Base-by-base conservation (phyloP, 2,888 invertebrate genomes). In the Ennomos erosarius region DNA sequence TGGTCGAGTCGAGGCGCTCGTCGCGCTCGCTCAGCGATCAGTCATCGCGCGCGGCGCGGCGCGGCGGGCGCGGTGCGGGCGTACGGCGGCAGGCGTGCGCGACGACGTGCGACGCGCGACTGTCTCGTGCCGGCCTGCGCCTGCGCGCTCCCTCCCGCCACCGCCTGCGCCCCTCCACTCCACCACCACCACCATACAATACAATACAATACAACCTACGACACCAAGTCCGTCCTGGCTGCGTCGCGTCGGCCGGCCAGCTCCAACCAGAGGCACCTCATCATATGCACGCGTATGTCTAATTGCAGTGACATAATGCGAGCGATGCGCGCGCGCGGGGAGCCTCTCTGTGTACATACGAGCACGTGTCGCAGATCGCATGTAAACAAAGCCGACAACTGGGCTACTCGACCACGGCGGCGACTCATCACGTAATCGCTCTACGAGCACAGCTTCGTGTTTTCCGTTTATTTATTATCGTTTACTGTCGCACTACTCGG, bases 1-100 rank as follows among this genome's bases (percentile, higher is more conserved):
- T 92, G 75, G 70, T 73, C 72, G 76, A 73, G 75, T 74, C 77
- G 78, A 76, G 78, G 77, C 80, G 79, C 76, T 76, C 79, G 69
- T 74, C 75, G 81, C 81, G 69, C 79, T 79, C 81, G 79, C 78
- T 84, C 84, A 83, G 78, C 81, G 83, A 71, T 79, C 85, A 84
- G 87, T 82, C 89, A 88, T 89, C 87, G 88, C 88, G 88, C 16
- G 16, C 16, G 16, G 16, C 16, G 16, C 40, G 44, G 44, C 56
- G 57, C 72, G 73, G 45, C n/a, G 53, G 54, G 78, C 78, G 26
- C 34, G 34, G 13, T 26, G 33, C 40, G 33, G n/a, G 71, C 73
- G 77, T 76, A 75, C 64, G 71, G 67, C 76, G 72, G 67, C 76
- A 75, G 77, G 77, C 82, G 75, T 73, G 75, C 83, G 75, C 79